Conservation (phyloP, 2,888 invertebrate species). For the Andrena chrysosceles region DNA sequence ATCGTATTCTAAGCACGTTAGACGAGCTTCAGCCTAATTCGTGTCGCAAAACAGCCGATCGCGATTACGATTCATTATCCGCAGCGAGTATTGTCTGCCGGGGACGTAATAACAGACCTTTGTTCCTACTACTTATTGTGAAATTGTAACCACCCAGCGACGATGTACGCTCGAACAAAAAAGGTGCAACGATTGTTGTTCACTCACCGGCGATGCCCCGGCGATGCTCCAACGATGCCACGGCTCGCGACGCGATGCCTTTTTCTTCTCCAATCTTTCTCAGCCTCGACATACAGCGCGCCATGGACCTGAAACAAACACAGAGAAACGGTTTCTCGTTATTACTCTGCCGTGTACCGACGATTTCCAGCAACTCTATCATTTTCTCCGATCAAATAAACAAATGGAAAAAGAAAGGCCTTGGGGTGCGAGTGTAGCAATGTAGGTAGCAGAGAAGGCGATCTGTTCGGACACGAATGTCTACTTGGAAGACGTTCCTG, state of each 20-base stretch:
- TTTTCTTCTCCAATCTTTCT: conserved; percentile 1
- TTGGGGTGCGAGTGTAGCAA: background rate
- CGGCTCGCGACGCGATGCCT: background rate
- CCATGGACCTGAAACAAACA: conserved; percentile 17
- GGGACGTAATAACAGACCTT: conserved; percentile 60
- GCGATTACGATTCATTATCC: conserved; percentile 68
- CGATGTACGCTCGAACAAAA: conserved; percentile 48
- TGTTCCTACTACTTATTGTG: conserved; percentile 65
- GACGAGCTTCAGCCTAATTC: conserved; percentile 63
- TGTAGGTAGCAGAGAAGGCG: background rate
- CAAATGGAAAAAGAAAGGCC: conserved; percentile 1
- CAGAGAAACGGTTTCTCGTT: conserved; percentile 20
- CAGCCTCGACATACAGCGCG: background rate
- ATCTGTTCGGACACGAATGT: background rate
- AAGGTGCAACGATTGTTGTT: conserved; percentile 48
- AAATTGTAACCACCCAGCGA: conserved; percentile 54
- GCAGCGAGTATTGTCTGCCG: conserved; percentile 58
- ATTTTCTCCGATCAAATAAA: background rate
- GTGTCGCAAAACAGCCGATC: conserved; percentile 55
- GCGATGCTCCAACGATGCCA: conserved; percentile 3
- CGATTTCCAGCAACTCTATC: background rate
- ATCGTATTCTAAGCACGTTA: conserved; percentile 63
- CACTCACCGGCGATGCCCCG: conserved; percentile 11
- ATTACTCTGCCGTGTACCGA: background rate
- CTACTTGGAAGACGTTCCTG: conserved; percentile 20